phyloP scores from a whole-genome alignment of 1,140 invertebrate species.

The Papilio aristodemus region DNA sequence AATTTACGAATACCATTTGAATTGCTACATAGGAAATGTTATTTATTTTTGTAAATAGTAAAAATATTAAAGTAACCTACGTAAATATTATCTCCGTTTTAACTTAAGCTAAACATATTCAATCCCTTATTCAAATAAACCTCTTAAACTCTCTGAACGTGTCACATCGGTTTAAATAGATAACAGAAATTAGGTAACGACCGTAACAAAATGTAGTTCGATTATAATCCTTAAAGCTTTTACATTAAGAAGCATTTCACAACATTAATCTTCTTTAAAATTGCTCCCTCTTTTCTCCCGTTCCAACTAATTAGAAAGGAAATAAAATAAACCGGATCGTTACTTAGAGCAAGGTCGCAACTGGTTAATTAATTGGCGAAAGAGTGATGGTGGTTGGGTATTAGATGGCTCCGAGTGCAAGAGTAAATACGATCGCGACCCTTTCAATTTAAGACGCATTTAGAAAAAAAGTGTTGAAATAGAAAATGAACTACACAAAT shows the following conservation, averaged over 20 bases:
- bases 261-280: constrained; percentile 34
- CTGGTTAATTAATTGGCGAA: constrained; percentile 57
- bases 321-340: constrained; percentile 53
- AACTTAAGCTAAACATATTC: constrained; percentile 31
- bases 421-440: constrained; percentile 29
- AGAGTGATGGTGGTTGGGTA: constrained; percentile 49
- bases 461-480: not conserved
- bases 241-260: constrained; percentile 18
- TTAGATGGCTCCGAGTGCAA: constrained; percentile 32
- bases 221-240: constrained; percentile 28
- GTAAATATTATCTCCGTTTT: constrained; percentile 25
- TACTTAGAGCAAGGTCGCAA: constrained; percentile 54
- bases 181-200: constrained; percentile 25
- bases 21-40: not conserved
- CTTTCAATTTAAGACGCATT: constrained; percentile 12
- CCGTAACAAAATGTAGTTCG: constrained; percentile 20
- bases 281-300: constrained; percentile 41
- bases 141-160: constrained; percentile 31
- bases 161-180: constrained; percentile 32
- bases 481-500: not conserved
- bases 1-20: not conserved
- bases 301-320: constrained; percentile 54
- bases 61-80: constrained; percentile 13
- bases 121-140: constrained; percentile 35
- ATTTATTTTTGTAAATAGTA: not conserved